These are phyloP conservation scores for Lophotis ruficrista DNA, from an alignment of 2,113 vertebrate genomes.

Conservation along the genomic window DNA sequence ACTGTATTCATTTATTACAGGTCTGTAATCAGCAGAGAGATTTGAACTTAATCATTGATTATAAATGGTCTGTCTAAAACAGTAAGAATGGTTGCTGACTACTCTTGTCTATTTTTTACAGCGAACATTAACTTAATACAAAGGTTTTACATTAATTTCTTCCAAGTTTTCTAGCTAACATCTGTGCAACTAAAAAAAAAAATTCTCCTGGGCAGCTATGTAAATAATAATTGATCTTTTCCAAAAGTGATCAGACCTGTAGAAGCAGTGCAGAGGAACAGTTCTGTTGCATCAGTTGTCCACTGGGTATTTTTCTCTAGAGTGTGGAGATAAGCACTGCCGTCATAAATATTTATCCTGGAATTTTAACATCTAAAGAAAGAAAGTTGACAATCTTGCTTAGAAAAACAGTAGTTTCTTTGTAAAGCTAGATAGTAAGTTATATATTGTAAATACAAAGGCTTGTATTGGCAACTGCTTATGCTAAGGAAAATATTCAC, in stretches of 20 bases:
- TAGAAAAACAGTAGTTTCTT: background rate
- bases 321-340: background rate
- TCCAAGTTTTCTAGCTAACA: background rate
- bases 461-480: background rate
- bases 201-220: background rate
- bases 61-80: background rate
- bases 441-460: background rate
- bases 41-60: background rate
- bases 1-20: background rate
- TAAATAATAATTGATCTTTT: constrained; percentile 5
- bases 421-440: background rate
- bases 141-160: background rate
- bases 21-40: background rate
- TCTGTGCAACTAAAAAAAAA: background rate
- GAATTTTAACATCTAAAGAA: background rate
- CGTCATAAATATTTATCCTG: background rate
- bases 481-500: constrained; percentile 16
- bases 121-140: background rate
- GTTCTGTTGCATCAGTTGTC: background rate
- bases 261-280: background rate
- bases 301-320: background rate
- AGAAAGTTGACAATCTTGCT: background rate
- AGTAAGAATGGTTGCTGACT: background rate
- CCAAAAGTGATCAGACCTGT: background rate
- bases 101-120: background rate